Evolutionary conservation across 2,888 invertebrate species (phyloP), one percentile per base, ranked within the genome.

Genomic region (Phytoseiulus persimilis): DNA sequence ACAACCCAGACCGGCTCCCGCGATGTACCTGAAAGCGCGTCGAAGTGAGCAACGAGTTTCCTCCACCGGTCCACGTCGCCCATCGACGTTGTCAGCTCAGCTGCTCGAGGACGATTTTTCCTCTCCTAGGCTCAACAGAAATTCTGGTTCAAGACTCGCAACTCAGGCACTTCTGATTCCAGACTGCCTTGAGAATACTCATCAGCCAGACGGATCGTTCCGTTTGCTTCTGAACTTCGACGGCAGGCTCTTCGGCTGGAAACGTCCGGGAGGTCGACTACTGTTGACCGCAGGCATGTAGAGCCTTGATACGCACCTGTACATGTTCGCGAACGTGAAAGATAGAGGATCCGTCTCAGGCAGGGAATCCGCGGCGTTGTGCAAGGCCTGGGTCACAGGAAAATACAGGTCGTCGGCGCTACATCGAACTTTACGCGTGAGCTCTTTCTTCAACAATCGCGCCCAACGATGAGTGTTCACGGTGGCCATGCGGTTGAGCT

Each of bases 11-110:
- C 39, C n/a, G 6, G 87, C 87, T 87, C 45, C 39, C 6, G 45
- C 87, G 6, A 87, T 87, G 87, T 87, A 87, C 33, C 87, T 87
- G 87, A 5, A 84, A 39, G 39, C 9, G 39, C 9, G 9, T n/a
- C n/a, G n/a, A n/a, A n/a, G n/a, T n/a, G n/a, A n/a, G n/a, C n/a
- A n/a, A n/a, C n/a, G n/a, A n/a, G n/a, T n/a, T n/a, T n/a, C n/a
- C n/a, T n/a, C n/a, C n/a, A n/a, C n/a, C n/a, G n/a, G n/a, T n/a
- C n/a, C n/a, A n/a, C n/a, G n/a, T n/a, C n/a, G n/a, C n/a, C n/a
- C n/a, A n/a, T n/a, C n/a, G n/a, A n/a, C n/a, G n/a, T n/a, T n/a
- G n/a, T n/a, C n/a, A n/a, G n/a, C n/a, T n/a, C n/a, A n/a, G n/a
- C n/a, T n/a, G n/a, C n/a, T n/a, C n/a, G n/a, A n/a, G n/a, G n/a